These are phyloP conservation scores for Brachylomia viminalis DNA, from an alignment of 2,888 invertebrate genomes.

Conservation along the genomic window DNA sequence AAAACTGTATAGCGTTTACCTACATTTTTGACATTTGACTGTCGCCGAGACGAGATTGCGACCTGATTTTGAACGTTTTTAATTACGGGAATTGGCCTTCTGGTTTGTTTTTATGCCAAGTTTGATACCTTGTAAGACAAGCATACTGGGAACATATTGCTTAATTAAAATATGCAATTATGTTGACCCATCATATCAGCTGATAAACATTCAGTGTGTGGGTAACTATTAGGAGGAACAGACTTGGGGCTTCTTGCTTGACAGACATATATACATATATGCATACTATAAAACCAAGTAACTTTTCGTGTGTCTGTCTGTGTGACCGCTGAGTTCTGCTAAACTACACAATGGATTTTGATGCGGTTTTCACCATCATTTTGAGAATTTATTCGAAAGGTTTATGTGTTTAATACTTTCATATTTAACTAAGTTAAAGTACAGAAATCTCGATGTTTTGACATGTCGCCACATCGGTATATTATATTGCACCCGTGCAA, in stretches of 20 bases:
- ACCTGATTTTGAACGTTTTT: too few relatives aligned
- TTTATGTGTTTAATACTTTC: background rate
- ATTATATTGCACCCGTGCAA: background rate
- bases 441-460: background rate
- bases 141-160: background rate
- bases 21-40: too few relatives aligned
- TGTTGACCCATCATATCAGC: constrained; percentile 11
- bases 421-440: background rate
- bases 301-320: background rate
- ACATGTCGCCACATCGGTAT: background rate
- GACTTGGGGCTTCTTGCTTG: background rate
- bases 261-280: background rate
- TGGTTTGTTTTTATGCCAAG: background rate
- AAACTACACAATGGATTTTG: background rate
- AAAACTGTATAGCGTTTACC: too few relatives aligned
- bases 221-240: background rate
- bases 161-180: background rate
- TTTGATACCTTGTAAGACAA: background rate
- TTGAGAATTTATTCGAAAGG: background rate
- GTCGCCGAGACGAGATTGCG: too few relatives aligned
- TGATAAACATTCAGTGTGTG: constrained; percentile 9
- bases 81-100: too few relatives aligned
- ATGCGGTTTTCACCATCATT: background rate
- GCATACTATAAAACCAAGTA: background rate
- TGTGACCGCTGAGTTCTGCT: background rate